Percentiles rank a stretch among this genome's conserved stretches.
These are phyloP conservation scores for Oxycera nigricornis DNA, from an alignment of 2,888 invertebrate species.

Conservation along the genomic window DNA sequence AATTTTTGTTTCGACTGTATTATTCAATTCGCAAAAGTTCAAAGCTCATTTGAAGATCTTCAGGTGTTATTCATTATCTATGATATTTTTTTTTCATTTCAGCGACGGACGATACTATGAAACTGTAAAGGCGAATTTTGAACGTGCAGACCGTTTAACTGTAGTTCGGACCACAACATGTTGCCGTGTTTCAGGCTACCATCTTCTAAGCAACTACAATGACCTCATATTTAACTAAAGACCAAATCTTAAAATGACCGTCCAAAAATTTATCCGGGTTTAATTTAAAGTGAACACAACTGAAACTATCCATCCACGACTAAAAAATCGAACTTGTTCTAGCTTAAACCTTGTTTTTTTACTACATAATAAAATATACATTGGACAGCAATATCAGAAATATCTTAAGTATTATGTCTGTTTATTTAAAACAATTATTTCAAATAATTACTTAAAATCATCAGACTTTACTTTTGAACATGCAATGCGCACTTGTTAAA, in stretches of 20 bases:
- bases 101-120: constrained; percentile 99
- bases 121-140: constrained; percentile 98
- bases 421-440: too few species aligned
- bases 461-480: constrained; percentile 43
- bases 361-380: constrained; percentile 38
- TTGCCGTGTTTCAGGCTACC: constrained; percentile 93
- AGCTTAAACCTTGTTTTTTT: constrained; percentile 35
- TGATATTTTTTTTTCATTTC: constrained; percentile 55
- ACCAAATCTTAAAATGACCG: constrained; percentile 63
- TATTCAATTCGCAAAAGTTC: too few species aligned
- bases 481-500: constrained; percentile 21
- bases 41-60: too few species aligned
- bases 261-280: too few species aligned
- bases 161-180: constrained; percentile 97
- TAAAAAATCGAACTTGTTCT: neutral
- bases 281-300: too few species aligned
- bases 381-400: constrained; percentile 39
- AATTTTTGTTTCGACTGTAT: too few species aligned
- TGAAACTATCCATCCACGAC: too few species aligned
- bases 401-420: constrained; percentile 36
- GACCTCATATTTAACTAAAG: constrained; percentile 94
- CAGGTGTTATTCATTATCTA: too few species aligned
- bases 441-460: constrained; percentile 44
- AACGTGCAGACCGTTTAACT: constrained; percentile 94
- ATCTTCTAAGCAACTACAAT: constrained; percentile 90